phyloP scores from a whole-genome alignment of 92 coral and sea anemone species.

The Porites cylindrica region DNA sequence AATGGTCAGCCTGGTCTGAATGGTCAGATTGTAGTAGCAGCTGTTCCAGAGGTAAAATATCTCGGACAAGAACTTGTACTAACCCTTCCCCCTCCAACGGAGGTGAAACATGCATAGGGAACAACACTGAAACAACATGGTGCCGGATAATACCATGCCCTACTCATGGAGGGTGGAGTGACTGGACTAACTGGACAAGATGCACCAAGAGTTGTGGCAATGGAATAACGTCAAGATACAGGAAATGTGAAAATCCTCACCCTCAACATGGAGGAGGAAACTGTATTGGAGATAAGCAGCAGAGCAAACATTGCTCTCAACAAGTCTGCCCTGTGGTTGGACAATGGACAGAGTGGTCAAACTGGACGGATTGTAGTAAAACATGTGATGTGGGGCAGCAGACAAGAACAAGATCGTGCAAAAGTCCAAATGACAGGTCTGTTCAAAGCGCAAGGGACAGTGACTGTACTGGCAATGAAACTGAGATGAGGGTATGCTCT shows the following conservation, averaged over 20 bases:
- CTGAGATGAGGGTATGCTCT: slow-evolving; percentile 68
- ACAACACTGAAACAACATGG: slow-evolving; percentile 31
- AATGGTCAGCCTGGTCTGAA: slow-evolving; percentile 86
- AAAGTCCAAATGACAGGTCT: slow-evolving; percentile 23
- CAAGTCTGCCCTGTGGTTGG: slow-evolving; percentile 69
- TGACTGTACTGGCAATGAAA: slow-evolving; percentile 8
- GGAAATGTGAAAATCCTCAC: slow-evolving; percentile 68
- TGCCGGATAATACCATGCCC: slow-evolving; percentile 78
- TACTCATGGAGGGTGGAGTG: slow-evolving; percentile 73
- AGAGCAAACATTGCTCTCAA: slow-evolving; percentile 56
- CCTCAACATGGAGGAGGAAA: slow-evolving; percentile 70
- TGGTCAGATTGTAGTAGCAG: slow-evolving; percentile 84
- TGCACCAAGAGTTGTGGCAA: slow-evolving; percentile 72
- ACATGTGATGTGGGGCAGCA: slow-evolving; percentile 76
- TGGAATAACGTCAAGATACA: slow-evolving; percentile 61
- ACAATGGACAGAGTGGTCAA: slow-evolving; percentile 86
- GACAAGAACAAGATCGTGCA: slow-evolving; percentile 68
- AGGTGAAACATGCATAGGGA: slow-evolving; percentile 71
- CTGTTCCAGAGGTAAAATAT: slow-evolving; percentile 75
- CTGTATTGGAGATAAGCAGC: slow-evolving; percentile 64
- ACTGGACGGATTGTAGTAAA: slow-evolving; percentile 80
- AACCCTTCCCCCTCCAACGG: slow-evolving; percentile 54
- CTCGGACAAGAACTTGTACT: slow-evolving; percentile 68
- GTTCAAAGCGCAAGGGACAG: slow-evolving; percentile 4
- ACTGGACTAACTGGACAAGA: slow-evolving; percentile 76